These are phyloP conservation scores for Suillia variegata DNA, from an alignment of 2,888 invertebrate genomes.

Conservation along the genomic window DNA sequence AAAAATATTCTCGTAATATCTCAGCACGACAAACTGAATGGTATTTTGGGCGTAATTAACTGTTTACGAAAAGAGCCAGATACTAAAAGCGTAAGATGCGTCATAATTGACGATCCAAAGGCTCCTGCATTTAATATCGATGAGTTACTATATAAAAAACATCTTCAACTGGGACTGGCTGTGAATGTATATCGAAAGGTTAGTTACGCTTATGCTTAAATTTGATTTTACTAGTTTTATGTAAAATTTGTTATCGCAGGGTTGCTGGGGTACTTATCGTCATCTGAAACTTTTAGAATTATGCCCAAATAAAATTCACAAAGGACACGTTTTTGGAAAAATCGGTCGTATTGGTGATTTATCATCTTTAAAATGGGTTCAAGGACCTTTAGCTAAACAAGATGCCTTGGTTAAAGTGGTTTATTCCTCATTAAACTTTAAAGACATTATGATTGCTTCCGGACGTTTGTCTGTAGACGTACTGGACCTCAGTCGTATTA, in stretches of 20 bases:
- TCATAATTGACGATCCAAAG: conserved; percentile 67
- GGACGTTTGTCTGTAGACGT: conserved; percentile 84
- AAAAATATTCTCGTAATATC: conserved; percentile 66
- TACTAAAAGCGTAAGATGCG: conserved; percentile 66
- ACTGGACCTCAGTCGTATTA: conserved; percentile 67
- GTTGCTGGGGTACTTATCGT: conserved; percentile 72
- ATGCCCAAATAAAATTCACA: conserved; percentile 57
- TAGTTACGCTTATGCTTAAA: conserved; percentile 11
- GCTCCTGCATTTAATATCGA: conserved; percentile 70
- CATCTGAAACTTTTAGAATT: conserved; percentile 67
- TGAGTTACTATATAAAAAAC: conserved; percentile 69
- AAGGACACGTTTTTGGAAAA: conserved; percentile 75
- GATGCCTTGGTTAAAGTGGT: conserved; percentile 62
- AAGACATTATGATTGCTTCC: conserved; percentile 89
- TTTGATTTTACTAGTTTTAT: background rate
- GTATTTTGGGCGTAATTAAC: conserved; percentile 82
- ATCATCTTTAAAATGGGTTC: conserved; percentile 77
- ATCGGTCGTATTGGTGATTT: conserved; percentile 79
- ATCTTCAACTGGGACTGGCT: conserved; percentile 74
- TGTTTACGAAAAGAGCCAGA: conserved; percentile 81
- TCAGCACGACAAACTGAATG: conserved; percentile 71
- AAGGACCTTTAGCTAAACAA: conserved; percentile 66
- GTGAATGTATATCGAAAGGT: conserved; percentile 73
- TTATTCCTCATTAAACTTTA: conserved; percentile 84
- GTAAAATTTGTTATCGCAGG: conserved; percentile 30